Conservation (phyloP, 1,140 invertebrate genomes). For the Oncopeltus fasciatus region DNA sequence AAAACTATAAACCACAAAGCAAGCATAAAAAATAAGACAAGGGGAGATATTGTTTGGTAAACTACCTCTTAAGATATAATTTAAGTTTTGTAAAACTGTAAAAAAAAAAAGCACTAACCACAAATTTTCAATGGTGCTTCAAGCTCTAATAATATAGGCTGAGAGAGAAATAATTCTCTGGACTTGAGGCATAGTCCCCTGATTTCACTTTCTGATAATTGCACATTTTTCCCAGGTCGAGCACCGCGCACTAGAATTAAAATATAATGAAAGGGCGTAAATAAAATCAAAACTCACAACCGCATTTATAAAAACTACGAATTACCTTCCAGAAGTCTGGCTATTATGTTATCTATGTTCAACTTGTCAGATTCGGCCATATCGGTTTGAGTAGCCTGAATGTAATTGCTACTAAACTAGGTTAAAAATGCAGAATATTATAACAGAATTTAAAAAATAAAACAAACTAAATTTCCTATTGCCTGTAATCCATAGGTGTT, state of each 20-base stretch:
- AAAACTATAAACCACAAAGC: too few relatives aligned
- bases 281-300: not conserved
- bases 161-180: slow-evolving; percentile 53
- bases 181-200: slow-evolving; percentile 27
- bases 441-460: not conserved
- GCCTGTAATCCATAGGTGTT: not conserved
- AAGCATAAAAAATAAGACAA: too few relatives aligned
- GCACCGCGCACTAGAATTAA: slow-evolving; percentile 41
- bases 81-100: too few relatives aligned
- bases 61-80: too few relatives aligned
- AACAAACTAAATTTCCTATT: not conserved
- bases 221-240: slow-evolving; percentile 57
- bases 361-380: slow-evolving; percentile 23
- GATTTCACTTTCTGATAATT: slow-evolving; percentile 55
- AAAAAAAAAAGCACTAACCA: slow-evolving; percentile 31
- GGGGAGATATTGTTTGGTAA: too few relatives aligned
- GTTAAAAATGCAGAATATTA: not conserved
- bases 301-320: not conserved
- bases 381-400: not conserved
- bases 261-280: slow-evolving; percentile 1
- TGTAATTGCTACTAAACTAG: too few relatives aligned
- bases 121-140: slow-evolving; percentile 40
- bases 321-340: slow-evolving; percentile 25
- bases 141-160: slow-evolving; percentile 47
- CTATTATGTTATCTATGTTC: slow-evolving; percentile 27